Conservation (phyloP, 2,113 vertebrate species). For the Oenanthe oenanthe region DNA sequence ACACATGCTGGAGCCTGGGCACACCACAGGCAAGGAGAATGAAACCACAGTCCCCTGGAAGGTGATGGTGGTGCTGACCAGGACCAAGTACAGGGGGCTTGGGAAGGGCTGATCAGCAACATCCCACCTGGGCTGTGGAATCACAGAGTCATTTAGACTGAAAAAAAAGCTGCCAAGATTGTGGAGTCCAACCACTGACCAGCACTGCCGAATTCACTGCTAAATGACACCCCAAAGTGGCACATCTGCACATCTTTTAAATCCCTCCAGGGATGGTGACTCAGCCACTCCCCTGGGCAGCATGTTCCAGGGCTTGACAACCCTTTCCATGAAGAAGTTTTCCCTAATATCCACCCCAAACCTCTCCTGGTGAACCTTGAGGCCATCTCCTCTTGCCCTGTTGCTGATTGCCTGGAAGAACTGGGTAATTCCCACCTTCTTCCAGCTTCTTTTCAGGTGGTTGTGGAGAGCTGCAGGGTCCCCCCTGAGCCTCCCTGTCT, state of each 20-base stretch:
- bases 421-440: not conserved
- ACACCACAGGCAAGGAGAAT: not conserved
- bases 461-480: not conserved
- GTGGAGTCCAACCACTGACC: not conserved
- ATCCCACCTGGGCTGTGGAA: rapidly evolving
- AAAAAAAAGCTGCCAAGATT: not conserved
- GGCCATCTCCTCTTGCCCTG: not conserved
- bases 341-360: not conserved
- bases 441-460: not conserved
- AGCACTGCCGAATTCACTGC: not conserved
- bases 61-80: not conserved
- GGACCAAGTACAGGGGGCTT: not conserved
- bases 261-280: not conserved
- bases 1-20: not conserved
- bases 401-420: not conserved
- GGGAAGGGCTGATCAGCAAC: not conserved
- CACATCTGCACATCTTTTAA: not conserved
- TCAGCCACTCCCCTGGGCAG: not conserved
- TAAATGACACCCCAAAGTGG: not conserved
- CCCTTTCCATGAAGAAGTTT: not conserved
- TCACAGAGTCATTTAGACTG: not conserved
- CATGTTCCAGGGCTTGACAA: not conserved
- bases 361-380: not conserved
- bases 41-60: not conserved
- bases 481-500: not conserved